These are phyloP conservation scores for Protomyctophum bolini DNA, from an alignment of 2,113 vertebrate genomes.

Conservation along the genomic window DNA sequence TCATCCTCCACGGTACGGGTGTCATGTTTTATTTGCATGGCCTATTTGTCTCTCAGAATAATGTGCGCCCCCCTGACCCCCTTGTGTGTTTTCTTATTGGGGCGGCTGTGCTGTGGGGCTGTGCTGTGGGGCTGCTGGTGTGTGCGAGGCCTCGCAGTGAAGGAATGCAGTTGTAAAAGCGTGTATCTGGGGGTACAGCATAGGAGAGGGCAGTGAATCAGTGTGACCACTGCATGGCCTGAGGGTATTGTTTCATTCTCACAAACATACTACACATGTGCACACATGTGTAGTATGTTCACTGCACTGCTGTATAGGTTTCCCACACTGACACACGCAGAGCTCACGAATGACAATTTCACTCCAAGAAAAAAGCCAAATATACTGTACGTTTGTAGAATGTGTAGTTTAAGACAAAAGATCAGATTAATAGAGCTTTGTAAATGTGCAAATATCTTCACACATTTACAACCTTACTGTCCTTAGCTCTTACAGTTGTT, in stretches of 20 bases:
- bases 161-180: conserved; percentile 72
- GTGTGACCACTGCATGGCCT: conserved; percentile 62
- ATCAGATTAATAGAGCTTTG: conserved; percentile 8
- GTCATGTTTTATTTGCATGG: conserved; percentile 66
- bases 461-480: conserved; percentile 16
- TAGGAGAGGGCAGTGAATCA: conserved; percentile 65
- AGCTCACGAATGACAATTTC: conserved; percentile 34
- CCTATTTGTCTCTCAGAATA: conserved; percentile 61
- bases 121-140: conserved; percentile 30
- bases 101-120: conserved; percentile 41
- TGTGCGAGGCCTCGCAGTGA: conserved; percentile 37
- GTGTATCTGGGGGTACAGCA: conserved; percentile 53
- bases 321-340: conserved; percentile 63
- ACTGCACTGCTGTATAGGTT: conserved; percentile 22
- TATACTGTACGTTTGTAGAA: neutral
- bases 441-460: conserved; percentile 16
- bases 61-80: conserved; percentile 57
- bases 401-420: conserved; percentile 19
- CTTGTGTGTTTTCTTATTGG: conserved; percentile 61
- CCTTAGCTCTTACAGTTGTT: neutral
- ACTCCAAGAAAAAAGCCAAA: conserved; percentile 22
- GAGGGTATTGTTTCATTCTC: conserved; percentile 55
- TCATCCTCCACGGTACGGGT: conserved; percentile 34
- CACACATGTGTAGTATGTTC: conserved; percentile 29
- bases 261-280: conserved; percentile 22